Percentiles rank a stretch among this genome's conserved stretches.
phyloP scores from a whole-genome alignment of 1,140 invertebrate genomes.

The Samia ricini region DNA sequence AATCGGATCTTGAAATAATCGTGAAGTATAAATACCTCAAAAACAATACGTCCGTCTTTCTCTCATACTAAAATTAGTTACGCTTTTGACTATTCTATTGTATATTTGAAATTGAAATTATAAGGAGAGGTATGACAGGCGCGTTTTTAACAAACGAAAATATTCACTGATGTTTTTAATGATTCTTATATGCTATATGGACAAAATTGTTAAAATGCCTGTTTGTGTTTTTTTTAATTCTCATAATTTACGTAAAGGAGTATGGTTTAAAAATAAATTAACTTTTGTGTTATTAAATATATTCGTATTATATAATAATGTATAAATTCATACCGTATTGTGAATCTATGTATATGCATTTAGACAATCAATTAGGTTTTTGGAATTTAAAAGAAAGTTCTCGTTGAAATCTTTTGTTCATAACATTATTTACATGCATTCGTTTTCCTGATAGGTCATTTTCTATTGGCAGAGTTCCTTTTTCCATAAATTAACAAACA shows the following conservation, averaged over 20 bases:
- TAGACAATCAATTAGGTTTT: too few relatives aligned
- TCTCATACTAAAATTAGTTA: slow-evolving; percentile 50
- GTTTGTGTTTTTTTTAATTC: background rate
- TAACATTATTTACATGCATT: too few relatives aligned
- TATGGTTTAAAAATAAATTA: background rate
- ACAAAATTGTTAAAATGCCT: slow-evolving; percentile 6
- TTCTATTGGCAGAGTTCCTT: too few relatives aligned
- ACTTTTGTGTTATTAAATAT: too few relatives aligned
- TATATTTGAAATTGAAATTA: slow-evolving; percentile 45
- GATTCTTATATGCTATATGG: background rate
- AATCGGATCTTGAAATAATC: slow-evolving; percentile 29
- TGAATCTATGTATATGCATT: too few relatives aligned
- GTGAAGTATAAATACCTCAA: slow-evolving; percentile 19
- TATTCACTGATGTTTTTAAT: background rate
- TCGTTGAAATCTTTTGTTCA: too few relatives aligned
- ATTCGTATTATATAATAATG: too few relatives aligned
- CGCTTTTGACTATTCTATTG: slow-evolving; percentile 41
- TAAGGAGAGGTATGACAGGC: slow-evolving; percentile 38
- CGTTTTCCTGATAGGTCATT: too few relatives aligned
- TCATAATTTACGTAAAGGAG: background rate
- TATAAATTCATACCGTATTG: too few relatives aligned
- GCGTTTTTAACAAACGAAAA: slow-evolving; percentile 12
- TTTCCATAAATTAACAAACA: too few relatives aligned
- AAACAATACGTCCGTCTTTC: slow-evolving; percentile 14
- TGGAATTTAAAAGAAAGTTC: background rate